Conservation (phyloP, 2,797 vertebrate genomes). For the Champsocephalus esox region DNA sequence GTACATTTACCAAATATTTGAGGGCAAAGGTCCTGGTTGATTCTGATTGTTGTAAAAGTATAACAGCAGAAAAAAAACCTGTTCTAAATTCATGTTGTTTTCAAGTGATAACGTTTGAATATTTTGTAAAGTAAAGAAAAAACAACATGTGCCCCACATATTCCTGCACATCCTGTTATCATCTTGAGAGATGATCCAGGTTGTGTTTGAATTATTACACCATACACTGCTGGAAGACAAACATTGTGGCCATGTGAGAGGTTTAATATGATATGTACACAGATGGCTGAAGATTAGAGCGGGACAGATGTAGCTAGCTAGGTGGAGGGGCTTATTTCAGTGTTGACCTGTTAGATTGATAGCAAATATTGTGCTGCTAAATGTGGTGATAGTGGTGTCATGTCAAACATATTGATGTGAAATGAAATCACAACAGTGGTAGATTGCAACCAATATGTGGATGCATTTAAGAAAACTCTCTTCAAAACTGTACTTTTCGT, state of each 20-base stretch:
- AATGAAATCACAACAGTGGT: conserved; percentile 28
- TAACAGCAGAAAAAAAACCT: neutral
- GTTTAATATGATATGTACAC: conserved; percentile 62
- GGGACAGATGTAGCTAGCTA: conserved; percentile 7
- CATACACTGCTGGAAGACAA: conserved; percentile 38
- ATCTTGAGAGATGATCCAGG: conserved; percentile 17
- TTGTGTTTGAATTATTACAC: conserved; percentile 46
- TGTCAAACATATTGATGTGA: conserved; percentile 34
- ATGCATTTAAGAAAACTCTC: neutral
- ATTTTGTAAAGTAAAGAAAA: neutral
- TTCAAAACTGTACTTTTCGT: neutral
- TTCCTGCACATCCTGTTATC: neutral
- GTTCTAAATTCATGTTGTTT: neutral
- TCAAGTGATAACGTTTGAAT: neutral
- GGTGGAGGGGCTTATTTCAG: conserved; percentile 8
- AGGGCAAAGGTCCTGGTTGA: neutral
- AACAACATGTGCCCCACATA: neutral
- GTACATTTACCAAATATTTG: neutral
- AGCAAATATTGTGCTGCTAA: conserved; percentile 49
- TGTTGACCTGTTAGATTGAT: conserved; percentile 65
- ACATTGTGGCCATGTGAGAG: conserved; percentile 39
- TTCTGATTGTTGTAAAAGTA: neutral
- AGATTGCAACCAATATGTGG: conserved; percentile 17
- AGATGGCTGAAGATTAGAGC: conserved; percentile 54
- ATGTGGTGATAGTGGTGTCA: conserved; percentile 17